A percentile compares a stretch with the other conserved stretches of the same genome.
Evolutionary conservation across 2,888 invertebrate genomes (phyloP).

Genomic region (Formica aserva): DNA sequence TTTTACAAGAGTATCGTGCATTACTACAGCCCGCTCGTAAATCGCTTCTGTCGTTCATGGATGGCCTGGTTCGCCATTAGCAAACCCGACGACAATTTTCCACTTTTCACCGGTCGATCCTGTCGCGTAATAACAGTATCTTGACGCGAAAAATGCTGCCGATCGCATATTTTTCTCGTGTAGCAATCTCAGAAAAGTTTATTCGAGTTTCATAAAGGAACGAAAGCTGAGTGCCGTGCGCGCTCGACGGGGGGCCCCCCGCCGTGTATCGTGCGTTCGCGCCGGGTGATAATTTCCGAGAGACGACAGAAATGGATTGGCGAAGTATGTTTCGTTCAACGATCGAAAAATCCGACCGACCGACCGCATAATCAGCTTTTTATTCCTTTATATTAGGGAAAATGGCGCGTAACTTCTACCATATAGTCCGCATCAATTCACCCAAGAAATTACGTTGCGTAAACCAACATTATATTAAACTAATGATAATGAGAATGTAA

Average conservation of each 20-base stretch:
- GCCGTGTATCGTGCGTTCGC: conserved; percentile 64
- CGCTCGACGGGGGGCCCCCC: conserved; percentile 65
- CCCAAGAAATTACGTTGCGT: neutral
- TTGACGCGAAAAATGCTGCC: conserved; percentile 19
- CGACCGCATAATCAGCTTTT: conserved; percentile 51
- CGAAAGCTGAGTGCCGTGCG: conserved; percentile 63
- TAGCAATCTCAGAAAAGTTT: conserved; percentile 68
- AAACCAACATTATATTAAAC: neutral
- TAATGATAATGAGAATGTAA: neutral
- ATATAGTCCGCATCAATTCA: neutral
- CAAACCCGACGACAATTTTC: neutral
- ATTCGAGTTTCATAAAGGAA: conserved; percentile 68
- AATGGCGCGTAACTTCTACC: neutral
- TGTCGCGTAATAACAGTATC: conserved; percentile 13
- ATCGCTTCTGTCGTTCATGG: neutral
- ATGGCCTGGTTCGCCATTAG: neutral
- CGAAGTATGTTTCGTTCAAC: conserved; percentile 70
- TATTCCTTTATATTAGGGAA: conserved; percentile 54
- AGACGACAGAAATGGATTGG: conserved; percentile 74
- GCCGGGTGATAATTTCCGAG: conserved; percentile 73
- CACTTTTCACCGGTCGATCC: neutral
- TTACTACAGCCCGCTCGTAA: neutral
- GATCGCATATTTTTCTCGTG: conserved; percentile 44
- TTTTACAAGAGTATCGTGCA: neutral
- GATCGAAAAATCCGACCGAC: conserved; percentile 66